phyloP scores from a whole-genome alignment of 2,888 invertebrate genomes.

The Acanthosepion esculentum region DNA sequence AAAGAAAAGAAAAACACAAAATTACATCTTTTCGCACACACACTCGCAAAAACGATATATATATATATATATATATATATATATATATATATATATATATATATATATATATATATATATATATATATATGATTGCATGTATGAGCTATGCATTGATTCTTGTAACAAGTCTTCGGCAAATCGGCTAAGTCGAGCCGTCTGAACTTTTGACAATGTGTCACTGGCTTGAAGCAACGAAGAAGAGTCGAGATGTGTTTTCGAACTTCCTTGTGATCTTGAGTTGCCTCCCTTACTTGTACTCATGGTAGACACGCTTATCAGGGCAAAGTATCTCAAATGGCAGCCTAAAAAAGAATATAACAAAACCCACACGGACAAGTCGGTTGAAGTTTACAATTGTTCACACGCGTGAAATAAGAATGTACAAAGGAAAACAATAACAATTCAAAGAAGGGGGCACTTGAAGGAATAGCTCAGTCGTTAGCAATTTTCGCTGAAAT shows the following conservation, averaged over 20 bases:
- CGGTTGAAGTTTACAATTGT: no score
- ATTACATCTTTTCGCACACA: not conserved
- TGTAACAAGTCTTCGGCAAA: not conserved
- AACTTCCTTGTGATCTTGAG: not conserved
- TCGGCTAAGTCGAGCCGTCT: not conserved
- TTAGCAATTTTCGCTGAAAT: no score
- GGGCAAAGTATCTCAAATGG: constrained; percentile 4
- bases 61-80: no score
- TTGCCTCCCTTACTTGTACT: not conserved
- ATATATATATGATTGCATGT: not conserved
- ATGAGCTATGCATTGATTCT: not conserved
- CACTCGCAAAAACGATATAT: no score
- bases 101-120: no score
- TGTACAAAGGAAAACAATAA: no score
- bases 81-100: no score
- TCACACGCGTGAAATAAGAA: no score
- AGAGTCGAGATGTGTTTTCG: not conserved
- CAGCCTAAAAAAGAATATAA: not conserved
- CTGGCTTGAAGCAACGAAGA: constrained; percentile 8
- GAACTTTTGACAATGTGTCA: not conserved
- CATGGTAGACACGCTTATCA: not conserved
- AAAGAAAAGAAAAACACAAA: not conserved
- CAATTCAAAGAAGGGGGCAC: no score
- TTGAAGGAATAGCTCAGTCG: no score
- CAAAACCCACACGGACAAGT: not conserved